phyloP scores from a whole-genome alignment of 2,113 vertebrate species.

The Campylorhamphus procurvoides region DNA sequence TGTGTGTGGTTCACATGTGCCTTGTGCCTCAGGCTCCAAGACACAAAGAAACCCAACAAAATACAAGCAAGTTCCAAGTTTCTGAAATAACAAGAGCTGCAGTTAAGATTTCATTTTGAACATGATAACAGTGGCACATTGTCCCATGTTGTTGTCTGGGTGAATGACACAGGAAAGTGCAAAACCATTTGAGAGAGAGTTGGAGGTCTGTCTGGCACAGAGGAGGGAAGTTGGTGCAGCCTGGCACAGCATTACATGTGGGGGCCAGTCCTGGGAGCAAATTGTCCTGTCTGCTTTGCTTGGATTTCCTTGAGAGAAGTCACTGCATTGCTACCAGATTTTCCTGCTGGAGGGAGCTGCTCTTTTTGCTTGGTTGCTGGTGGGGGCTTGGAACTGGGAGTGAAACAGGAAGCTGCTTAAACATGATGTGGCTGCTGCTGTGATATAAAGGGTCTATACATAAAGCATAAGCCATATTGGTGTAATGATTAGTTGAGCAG shows the following conservation, averaged over 20 bases:
- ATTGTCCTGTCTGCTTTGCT: not conserved
- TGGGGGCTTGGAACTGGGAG: not conserved
- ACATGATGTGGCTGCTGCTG: rapidly evolving
- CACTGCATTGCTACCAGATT: not conserved
- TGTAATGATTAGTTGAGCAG: not conserved
- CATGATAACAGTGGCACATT: rapidly evolving
- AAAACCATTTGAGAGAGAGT: not conserved
- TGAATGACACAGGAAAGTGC: not conserved
- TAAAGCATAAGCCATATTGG: not conserved
- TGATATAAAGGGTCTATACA: not conserved
- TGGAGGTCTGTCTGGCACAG: not conserved
- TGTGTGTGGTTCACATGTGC: not conserved
- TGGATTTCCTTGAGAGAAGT: not conserved
- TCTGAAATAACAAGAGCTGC: not conserved
- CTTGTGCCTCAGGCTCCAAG: not conserved
- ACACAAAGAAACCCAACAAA: not conserved
- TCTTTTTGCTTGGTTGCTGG: not conserved
- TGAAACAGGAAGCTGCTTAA: not conserved
- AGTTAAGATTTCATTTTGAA: not conserved
- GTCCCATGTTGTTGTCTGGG: not conserved
- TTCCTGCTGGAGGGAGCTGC: not conserved
- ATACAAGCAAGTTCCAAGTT: not conserved
- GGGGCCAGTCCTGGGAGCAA: not conserved
- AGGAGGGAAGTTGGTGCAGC: not conserved
- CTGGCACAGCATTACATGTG: rapidly evolving